Evolutionary conservation across 2,888 invertebrate genomes (phyloP), one percentile per base, ranked within the genome.

Genomic region (Macrosoma leucophasiata): DNA sequence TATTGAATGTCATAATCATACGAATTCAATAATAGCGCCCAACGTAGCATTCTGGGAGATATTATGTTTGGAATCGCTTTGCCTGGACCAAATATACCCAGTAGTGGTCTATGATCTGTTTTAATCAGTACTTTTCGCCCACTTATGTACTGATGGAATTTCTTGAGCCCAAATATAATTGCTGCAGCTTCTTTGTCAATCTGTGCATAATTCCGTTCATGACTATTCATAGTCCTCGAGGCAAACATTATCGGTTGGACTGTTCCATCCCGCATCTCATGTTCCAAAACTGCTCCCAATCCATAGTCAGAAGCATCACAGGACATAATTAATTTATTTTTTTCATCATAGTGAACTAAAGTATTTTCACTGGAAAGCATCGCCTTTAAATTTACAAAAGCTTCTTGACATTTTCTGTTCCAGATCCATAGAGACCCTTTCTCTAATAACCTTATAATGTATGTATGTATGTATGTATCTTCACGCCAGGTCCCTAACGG

Each of bases 141-240:
- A 10, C 29, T 6, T 11, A 39, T 18, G 23, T 36, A 46, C 7
- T 43, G 32, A 10, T 31, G 22, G 15, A 41, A 39, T 29, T 44
- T 43, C 3, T 23, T 30, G 1, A 43, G 13, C 0, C 46, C 43
- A 38, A 40, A 44, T 25, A 47, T 40, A n/a, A 47, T 47, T 3
- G 43, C 37, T 13, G 25, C 19, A 8, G 43, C 41, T 13, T 40
- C 47, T 20, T 47, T 44, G 17, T 47, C 39, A 5, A 47, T 39
- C 7, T 36, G 40, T 8, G 36, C 35, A 15, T 47, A 44, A 3
- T 33, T 27, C 9, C 39, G 20, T 15, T 43, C 44, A 25, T 41
- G 41, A 7, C 18, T 18, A n/a, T 41, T 30, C 6, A 41, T 11
- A 3, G 38, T 44, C 24, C 41, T 33, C 0, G 41, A 41, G 6